A percentile compares a stretch with the other conserved stretches of the same genome.
phyloP scores from a whole-genome alignment of 1,140 invertebrate genomes.

The Liolophura sinensis region DNA sequence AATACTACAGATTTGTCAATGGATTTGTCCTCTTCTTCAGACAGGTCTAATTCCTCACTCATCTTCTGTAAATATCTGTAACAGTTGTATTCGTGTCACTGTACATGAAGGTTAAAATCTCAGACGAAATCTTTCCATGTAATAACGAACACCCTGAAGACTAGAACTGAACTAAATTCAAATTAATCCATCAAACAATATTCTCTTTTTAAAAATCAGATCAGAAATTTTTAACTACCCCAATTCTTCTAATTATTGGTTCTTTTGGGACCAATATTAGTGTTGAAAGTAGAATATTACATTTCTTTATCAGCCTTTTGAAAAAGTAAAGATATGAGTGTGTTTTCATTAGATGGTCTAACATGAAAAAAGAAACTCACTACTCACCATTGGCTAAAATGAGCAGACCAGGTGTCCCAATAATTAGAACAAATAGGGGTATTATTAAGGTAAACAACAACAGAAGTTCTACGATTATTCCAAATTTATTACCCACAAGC shows the following conservation, averaged over 20 bases:
- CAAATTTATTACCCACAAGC: not conserved
- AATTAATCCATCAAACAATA: not conserved
- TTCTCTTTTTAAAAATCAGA: not conserved
- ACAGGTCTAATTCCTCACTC: slow-evolving; percentile 33
- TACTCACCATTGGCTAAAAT: not conserved
- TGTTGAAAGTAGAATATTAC: too few relatives aligned
- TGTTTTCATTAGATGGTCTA: too few relatives aligned
- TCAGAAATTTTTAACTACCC: not conserved
- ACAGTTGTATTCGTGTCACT: not conserved
- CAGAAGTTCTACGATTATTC: not conserved
- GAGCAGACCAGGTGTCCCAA: not conserved
- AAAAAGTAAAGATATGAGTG: too few relatives aligned
- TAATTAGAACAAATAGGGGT: not conserved
- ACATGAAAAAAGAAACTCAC: not conserved
- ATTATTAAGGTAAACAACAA: not conserved
- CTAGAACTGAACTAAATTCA: not conserved
- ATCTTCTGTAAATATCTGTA: slow-evolving; percentile 50
- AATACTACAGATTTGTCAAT: slow-evolving; percentile 51
- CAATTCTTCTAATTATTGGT: not conserved
- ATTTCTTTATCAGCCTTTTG: too few relatives aligned
- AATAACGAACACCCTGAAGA: not conserved
- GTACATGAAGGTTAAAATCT: too few relatives aligned
- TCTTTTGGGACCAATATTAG: too few relatives aligned
- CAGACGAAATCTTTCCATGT: too few relatives aligned
- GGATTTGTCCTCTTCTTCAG: slow-evolving; percentile 36